phyloP scores from a whole-genome alignment of 2,888 invertebrate species.

The Drosophila barbarae region DNA sequence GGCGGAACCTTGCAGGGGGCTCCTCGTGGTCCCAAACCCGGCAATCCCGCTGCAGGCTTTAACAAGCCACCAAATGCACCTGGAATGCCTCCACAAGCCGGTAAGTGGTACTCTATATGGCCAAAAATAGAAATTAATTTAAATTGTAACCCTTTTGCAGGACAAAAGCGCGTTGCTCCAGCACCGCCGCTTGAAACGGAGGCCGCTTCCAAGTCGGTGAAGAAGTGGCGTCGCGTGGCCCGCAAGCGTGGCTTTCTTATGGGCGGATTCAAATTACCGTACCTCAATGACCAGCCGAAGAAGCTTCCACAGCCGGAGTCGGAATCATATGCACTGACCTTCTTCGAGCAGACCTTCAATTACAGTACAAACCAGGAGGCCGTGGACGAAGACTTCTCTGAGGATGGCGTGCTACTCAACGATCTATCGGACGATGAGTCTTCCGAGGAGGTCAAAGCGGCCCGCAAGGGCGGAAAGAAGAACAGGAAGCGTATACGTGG shows the following conservation, averaged over 20 bases:
- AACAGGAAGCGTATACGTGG: constrained; percentile 51
- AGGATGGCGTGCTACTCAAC: constrained; percentile 17
- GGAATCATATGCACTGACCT: constrained; percentile 60
- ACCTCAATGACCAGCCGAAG: constrained; percentile 36
- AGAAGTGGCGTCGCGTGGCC: constrained; percentile 57
- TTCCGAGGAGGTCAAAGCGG: constrained; percentile 44
- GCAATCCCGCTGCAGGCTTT: neutral
- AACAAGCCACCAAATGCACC: constrained; percentile 15
- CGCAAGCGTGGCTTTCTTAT: constrained; percentile 58
- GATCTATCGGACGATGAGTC: constrained; percentile 37
- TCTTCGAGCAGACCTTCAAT: constrained; percentile 55
- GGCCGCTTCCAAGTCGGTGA: constrained; percentile 49
- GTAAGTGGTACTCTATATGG: neutral
- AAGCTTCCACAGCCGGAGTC: constrained; percentile 53
- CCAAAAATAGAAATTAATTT: neutral
- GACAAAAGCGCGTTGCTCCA: constrained; percentile 46
- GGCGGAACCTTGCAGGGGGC: constrained; percentile 1
- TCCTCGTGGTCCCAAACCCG: neutral
- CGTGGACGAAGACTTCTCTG: constrained; percentile 38
- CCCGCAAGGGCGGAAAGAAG: constrained; percentile 52
- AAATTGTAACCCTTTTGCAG: constrained; percentile 11
- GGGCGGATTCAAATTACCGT: constrained; percentile 53
- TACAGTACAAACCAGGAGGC: constrained; percentile 54
- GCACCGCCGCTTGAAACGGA: constrained; percentile 10
- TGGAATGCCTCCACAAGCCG: constrained; percentile 2